Evolutionary conservation across 2,888 invertebrate genomes (phyloP).

Genomic region (Pomacea canaliculata): DNA sequence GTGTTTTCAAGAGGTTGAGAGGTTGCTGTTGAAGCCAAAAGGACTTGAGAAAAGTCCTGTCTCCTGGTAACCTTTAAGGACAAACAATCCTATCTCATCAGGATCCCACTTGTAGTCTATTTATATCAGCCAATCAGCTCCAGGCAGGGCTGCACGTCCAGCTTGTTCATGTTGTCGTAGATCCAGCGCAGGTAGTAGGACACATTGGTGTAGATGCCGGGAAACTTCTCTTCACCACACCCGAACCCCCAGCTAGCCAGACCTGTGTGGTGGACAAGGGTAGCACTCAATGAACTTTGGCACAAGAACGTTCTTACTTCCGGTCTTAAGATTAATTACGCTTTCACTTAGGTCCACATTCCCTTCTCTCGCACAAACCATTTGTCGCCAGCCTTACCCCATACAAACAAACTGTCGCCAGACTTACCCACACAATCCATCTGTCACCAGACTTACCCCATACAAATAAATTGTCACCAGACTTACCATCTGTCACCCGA

Average conservation of each 20-base stretch:
- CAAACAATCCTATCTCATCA: no score
- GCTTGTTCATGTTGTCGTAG: not conserved
- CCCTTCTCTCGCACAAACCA: not conserved
- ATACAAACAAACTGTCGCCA: not conserved
- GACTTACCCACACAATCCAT: no score
- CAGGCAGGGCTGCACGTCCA: no score
- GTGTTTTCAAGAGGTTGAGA: no score
- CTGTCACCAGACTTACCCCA: not conserved
- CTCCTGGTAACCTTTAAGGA: no score
- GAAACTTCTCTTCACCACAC: conserved; percentile 29
- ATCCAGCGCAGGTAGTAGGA: conserved; percentile 31
- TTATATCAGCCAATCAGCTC: no score
- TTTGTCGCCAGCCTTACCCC: not conserved
- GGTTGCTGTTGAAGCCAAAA: no score
- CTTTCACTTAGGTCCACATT: not conserved
- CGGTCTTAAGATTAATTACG: no score
- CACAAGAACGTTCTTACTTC: no score
- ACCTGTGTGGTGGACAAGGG: conserved; percentile 17
- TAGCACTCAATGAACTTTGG: no score
- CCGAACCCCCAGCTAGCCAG: conserved; percentile 39
- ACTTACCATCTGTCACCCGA: not conserved
- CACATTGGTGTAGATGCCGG: conserved; percentile 37
- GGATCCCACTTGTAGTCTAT: no score
- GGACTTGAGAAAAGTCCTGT: no score
- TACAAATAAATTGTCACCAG: not conserved